Conservation (phyloP, 2,888 invertebrate species). For the Latrodectus elegans region DNA sequence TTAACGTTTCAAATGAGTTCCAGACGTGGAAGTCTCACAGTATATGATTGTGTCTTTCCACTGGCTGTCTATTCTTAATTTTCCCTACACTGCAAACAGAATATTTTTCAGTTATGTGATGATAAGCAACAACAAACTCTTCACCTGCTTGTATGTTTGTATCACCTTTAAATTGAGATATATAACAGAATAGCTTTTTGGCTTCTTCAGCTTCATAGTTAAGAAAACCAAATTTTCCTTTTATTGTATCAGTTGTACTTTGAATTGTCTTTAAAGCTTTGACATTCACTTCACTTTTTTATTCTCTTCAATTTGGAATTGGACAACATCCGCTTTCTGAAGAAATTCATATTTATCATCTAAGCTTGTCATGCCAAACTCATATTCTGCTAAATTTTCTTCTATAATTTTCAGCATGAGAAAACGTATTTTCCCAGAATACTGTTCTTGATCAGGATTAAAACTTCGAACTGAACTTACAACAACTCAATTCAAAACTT, state of each 20-base stretch:
- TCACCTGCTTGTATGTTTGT: slow-evolving; percentile 89
- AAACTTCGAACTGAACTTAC: slow-evolving; percentile 90
- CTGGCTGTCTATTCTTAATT: slow-evolving; percentile 77
- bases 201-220: slow-evolving; percentile 91
- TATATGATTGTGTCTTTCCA: slow-evolving; percentile 88
- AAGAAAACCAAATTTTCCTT: slow-evolving; percentile 92
- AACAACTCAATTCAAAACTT: slow-evolving; percentile 86
- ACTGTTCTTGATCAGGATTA: slow-evolving; percentile 80
- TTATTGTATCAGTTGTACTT: slow-evolving; percentile 92
- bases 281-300: slow-evolving; percentile 80
- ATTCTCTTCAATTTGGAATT: slow-evolving; percentile 83
- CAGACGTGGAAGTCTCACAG: slow-evolving; percentile 93
- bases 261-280: slow-evolving; percentile 86
- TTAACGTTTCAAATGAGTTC: slow-evolving; percentile 79
- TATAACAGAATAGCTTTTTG: slow-evolving; percentile 88
- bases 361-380: slow-evolving; percentile 80
- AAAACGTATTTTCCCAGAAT: slow-evolving; percentile 73
- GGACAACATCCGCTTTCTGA: slow-evolving; percentile 91
- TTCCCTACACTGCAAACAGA: slow-evolving; percentile 96
- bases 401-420: slow-evolving; percentile 82
- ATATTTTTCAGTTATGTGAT: slow-evolving; percentile 94
- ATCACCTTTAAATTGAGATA: slow-evolving; percentile 94
- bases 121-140: slow-evolving; percentile 95
- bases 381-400: slow-evolving; percentile 78
- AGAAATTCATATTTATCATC: slow-evolving; percentile 74